Base-by-base conservation (phyloP, 2,888 invertebrate genomes). In the Leptinotarsa tumamoca region DNA sequence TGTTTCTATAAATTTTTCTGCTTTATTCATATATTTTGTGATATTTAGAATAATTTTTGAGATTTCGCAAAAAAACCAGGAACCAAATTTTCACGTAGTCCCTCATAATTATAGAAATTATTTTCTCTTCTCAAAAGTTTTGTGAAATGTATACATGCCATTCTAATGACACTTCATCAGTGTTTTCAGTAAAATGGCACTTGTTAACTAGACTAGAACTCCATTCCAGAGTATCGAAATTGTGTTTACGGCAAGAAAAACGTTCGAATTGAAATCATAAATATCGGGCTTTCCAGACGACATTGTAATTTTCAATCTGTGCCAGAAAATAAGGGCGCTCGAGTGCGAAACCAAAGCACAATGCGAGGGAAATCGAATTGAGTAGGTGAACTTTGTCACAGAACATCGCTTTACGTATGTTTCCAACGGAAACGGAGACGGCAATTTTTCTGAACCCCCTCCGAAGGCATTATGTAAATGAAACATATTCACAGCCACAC, bases 261-360 rank as follows among this genome's bases (percentile, higher is more conserved):
- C 74, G 69, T 73, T 77, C 74, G 74, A 72, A 73, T 68, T 74
- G 72, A 77, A 79, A 78, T 72, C 77, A 79, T 79, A 80, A 81
- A 79, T 81, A 80, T 78, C 78, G 63, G 71, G 68, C 70, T 71
- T 76, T 75, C 73, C 78, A 71, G 72, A 71, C 58, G 74, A 71
- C 75, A 78, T 73, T 77, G 77, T 78, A 76, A 77, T 79, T 78
- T 80, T 76, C 79, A 80, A 78, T 79, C 77, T 75, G 78, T 27
- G 78, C 63, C 58, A 67, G 77, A 77, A 77, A 78, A 78, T 78
- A 77, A 78, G 68, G 74, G 72, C 73, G 58, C 68, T 77, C 75
- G 70, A 74, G 74, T 74, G 78, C 68, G 69, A 77, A 78, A 74
- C 71, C 73, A 71, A 73, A 78, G 73, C 70, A 72, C 79, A 77